phyloP scores from a whole-genome alignment of 1,140 invertebrate genomes.

The Drosophila busckii region DNA sequence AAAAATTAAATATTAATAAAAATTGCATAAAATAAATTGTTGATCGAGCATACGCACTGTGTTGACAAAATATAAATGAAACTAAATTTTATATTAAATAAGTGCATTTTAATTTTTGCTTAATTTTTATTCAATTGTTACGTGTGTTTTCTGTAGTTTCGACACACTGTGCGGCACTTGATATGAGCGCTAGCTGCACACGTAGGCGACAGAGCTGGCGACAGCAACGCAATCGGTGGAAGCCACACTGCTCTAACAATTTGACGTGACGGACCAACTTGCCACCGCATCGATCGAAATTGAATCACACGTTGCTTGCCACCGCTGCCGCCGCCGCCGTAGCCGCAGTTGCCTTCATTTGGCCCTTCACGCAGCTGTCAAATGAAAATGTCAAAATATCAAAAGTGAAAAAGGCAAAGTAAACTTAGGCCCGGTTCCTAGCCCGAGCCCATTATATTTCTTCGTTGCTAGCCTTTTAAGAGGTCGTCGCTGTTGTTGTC shows the following conservation, averaged over 20 bases:
- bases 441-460: conserved; percentile 64
- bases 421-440: conserved; percentile 58
- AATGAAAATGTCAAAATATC: conserved; percentile 77
- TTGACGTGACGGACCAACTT: neutral
- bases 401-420: conserved; percentile 77
- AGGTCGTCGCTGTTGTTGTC: conserved; percentile 41
- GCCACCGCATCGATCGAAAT: conserved; percentile 51
- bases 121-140: too few species aligned
- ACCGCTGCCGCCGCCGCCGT: neutral
- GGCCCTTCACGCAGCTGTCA: conserved; percentile 75
- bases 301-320: conserved; percentile 45
- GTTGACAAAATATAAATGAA: too few species aligned
- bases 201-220: conserved; percentile 34
- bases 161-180: conserved; percentile 51
- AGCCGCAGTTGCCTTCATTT: conserved; percentile 31
- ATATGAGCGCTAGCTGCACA: conserved; percentile 38
- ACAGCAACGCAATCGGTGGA: conserved; percentile 29
- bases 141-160: too few species aligned
- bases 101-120: too few species aligned
- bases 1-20: too few species aligned
- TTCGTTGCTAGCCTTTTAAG: conserved; percentile 63
- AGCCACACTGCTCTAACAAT: conserved; percentile 1
- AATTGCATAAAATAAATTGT: too few species aligned
- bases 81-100: too few species aligned
- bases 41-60: too few species aligned